A percentile compares a stretch with the other conserved stretches of the same genome.
These are phyloP conservation scores for Proctacanthus coquilletti DNA, from an alignment of 1,140 invertebrate genomes.

Conservation along the genomic window DNA sequence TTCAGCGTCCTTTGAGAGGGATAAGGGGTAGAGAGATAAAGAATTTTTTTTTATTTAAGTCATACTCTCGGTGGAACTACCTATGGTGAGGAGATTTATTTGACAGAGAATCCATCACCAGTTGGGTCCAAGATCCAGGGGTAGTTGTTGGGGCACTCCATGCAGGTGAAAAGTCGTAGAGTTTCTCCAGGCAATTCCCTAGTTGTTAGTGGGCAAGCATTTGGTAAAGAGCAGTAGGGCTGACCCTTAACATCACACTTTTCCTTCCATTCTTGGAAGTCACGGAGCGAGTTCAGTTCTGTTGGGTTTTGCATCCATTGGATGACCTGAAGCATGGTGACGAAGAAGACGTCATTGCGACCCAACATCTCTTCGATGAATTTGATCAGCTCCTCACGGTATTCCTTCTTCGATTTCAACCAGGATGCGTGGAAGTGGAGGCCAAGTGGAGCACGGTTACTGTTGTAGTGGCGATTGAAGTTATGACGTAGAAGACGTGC, in stretches of 20 bases:
- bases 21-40: background rate
- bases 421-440: slow-evolving; percentile 91
- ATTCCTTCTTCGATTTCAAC: slow-evolving; percentile 88
- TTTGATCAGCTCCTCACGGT: slow-evolving; percentile 78
- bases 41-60: background rate
- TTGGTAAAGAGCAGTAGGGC: slow-evolving; percentile 80
- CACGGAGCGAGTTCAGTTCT: slow-evolving; percentile 66
- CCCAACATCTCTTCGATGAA: slow-evolving; percentile 87
- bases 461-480: slow-evolving; percentile 84
- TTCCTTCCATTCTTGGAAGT: slow-evolving; percentile 91
- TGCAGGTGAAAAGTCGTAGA: slow-evolving; percentile 81
- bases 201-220: slow-evolving; percentile 76
- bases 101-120: slow-evolving; percentile 79
- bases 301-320: slow-evolving; percentile 97
- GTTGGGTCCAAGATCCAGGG: slow-evolving; percentile 91
- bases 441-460: slow-evolving; percentile 84
- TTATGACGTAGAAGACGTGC: slow-evolving; percentile 77
- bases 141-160: slow-evolving; percentile 91
- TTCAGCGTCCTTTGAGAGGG: too few relatives aligned
- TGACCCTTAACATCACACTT: slow-evolving; percentile 90
- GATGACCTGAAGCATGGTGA: slow-evolving; percentile 84
- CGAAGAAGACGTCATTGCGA: slow-evolving; percentile 86
- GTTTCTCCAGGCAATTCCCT: slow-evolving; percentile 84
- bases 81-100: slow-evolving; percentile 10
- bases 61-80: slow-evolving; percentile 3